Evolutionary conservation across 2,113 vertebrate genomes (phyloP).

Genomic region (Anser brachyrhynchus): DNA sequence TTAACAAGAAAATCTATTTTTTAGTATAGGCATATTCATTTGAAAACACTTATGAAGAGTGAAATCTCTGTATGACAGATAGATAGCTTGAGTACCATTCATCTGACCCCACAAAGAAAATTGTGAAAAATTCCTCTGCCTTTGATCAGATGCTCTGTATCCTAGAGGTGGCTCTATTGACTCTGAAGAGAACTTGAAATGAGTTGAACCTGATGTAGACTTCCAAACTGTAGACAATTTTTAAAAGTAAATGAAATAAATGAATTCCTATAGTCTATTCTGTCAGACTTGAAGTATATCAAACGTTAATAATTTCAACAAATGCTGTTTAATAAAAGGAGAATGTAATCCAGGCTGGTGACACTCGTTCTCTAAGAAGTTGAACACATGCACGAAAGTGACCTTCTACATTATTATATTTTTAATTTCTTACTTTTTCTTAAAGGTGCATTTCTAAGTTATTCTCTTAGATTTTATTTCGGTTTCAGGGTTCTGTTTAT

Average conservation of each 20-base stretch:
- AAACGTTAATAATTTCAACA: neutral
- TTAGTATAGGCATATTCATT: neutral
- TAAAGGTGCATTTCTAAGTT: neutral
- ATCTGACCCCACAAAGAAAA: neutral
- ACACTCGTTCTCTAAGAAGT: neutral
- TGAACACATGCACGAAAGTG: neutral
- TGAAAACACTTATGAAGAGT: neutral
- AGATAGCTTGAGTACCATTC: neutral
- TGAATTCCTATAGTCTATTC: neutral
- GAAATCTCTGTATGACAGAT: neutral
- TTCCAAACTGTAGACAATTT: neutral
- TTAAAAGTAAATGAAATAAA: neutral
- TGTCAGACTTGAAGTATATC: neutral
- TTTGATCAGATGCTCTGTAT: neutral
- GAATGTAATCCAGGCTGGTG: neutral
- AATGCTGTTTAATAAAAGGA: neutral
- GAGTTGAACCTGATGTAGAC: neutral
- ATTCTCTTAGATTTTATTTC: neutral
- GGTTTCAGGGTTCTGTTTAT: neutral
- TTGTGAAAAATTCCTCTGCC: neutral
- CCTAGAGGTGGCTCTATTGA: neutral
- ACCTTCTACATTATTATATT: neutral
- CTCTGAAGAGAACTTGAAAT: neutral
- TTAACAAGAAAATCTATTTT: neutral
- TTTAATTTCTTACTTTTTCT: neutral